Conservation (phyloP, 2,888 invertebrate species). For the Arge pagana region DNA sequence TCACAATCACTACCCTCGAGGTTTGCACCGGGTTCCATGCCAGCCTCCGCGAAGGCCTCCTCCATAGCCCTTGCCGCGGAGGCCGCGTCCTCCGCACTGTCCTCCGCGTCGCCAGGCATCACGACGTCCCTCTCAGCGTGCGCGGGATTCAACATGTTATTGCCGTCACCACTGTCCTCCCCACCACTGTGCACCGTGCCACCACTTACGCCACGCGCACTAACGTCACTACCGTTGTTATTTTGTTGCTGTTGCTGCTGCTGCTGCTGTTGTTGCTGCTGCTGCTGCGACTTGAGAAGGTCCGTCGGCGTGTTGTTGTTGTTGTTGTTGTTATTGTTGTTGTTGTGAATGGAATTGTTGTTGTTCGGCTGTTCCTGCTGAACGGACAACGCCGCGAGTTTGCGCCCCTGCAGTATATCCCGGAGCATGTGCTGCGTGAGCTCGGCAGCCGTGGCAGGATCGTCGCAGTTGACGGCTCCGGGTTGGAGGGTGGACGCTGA, state of each 20-base stretch:
- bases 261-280: constrained; percentile 60
- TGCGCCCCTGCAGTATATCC: constrained; percentile 87
- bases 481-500: constrained; percentile 41
- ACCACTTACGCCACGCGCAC: constrained; percentile 53
- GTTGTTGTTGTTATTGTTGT: constrained; percentile 64
- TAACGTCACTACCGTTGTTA: constrained; percentile 47
- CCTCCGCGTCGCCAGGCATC: constrained; percentile 55
- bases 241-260: constrained; percentile 37
- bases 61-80: constrained; percentile 61
- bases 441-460: constrained; percentile 62
- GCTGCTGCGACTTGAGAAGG: constrained; percentile 57
- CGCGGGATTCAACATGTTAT: constrained; percentile 45
- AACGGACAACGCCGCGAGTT: constrained; percentile 77
- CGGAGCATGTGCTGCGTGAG: constrained; percentile 85
- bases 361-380: constrained; percentile 68
- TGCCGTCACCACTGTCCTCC: constrained; percentile 54
- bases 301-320: constrained; percentile 62
- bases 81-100: constrained; percentile 57
- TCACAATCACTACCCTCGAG: constrained; percentile 56
- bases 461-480: constrained; percentile 63
- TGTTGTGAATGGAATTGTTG: constrained; percentile 56
- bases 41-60: constrained; percentile 69
- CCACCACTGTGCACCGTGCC: constrained; percentile 55
- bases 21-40: constrained; percentile 59
- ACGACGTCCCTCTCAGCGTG: constrained; percentile 44